Evolutionary conservation across 2,113 vertebrate genomes (phyloP).

Genomic region (Morone chrysops): DNA sequence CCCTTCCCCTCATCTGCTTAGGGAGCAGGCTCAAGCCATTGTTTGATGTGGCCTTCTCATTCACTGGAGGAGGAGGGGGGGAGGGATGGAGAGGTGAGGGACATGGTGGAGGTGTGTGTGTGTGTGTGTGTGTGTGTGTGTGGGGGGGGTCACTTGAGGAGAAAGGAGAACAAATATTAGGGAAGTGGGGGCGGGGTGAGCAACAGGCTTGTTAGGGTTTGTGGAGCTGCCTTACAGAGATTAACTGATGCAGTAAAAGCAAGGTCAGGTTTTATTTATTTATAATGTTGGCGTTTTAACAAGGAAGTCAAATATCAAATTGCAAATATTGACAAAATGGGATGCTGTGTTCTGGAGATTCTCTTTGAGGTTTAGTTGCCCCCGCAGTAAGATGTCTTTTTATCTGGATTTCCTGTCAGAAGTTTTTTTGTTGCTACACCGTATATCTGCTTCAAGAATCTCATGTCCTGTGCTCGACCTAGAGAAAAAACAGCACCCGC

Average conservation of each 20-base stretch:
- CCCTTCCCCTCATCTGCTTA: constrained; percentile 43
- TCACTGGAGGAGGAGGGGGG: constrained; percentile 18
- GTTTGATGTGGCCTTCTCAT: constrained; percentile 74
- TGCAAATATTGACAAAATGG: constrained; percentile 2
- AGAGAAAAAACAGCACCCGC: not conserved
- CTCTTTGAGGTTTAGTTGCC: not conserved
- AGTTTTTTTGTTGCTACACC: no score
- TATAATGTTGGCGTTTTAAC: constrained; percentile 6
- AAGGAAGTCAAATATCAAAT: constrained; percentile 16
- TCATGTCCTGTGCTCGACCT: not conserved
- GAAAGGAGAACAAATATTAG: constrained; percentile 39
- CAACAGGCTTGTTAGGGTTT: constrained; percentile 41
- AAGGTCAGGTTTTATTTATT: constrained; percentile 6
- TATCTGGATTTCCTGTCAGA: not conserved
- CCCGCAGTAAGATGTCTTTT: not conserved
- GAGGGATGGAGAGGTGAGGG: constrained; percentile 24
- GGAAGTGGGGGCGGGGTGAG: constrained; percentile 6
- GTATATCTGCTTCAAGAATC: not conserved
- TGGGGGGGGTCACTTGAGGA: constrained; percentile 28
- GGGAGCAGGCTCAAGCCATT: constrained; percentile 54
- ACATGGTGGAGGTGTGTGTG: not conserved
- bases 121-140: no score
- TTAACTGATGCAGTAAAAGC: constrained; percentile 20
- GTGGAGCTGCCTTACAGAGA: not conserved
- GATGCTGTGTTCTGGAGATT: constrained; percentile 4